phyloP scores from a whole-genome alignment of 2,113 vertebrate species.

The Scolopax mira region DNA sequence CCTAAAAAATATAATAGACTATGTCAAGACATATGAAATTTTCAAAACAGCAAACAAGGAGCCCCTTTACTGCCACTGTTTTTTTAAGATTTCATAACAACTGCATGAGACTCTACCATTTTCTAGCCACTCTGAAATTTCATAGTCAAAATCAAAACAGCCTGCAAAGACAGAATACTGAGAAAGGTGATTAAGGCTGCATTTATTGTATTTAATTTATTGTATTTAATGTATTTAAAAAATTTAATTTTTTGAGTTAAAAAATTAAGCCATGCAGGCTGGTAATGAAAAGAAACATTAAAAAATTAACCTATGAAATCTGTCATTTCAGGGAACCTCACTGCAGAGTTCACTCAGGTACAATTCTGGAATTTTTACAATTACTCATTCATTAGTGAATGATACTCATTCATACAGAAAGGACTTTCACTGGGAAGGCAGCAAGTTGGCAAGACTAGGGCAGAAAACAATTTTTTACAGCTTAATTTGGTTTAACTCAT shows the following conservation, averaged over 20 bases:
- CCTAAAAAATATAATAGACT: slow-evolving; percentile 43
- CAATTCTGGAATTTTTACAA: background rate
- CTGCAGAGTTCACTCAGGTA: background rate
- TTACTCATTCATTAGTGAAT: too few relatives aligned
- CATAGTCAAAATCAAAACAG: background rate
- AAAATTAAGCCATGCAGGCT: background rate
- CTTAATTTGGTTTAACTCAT: background rate
- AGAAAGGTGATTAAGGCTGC: background rate
- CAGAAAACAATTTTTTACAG: background rate
- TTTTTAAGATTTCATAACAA: background rate
- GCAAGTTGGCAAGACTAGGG: background rate
- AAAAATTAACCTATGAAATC: background rate
- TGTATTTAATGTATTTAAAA: background rate
- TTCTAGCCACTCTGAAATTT: background rate
- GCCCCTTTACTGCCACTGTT: background rate
- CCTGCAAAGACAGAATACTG: background rate
- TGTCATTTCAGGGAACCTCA: background rate
- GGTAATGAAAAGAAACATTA: background rate
- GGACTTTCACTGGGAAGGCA: background rate
- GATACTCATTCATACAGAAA: background rate
- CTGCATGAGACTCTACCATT: background rate
- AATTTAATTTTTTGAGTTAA: too few relatives aligned
- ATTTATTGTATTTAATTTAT: background rate
- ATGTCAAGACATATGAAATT: background rate
- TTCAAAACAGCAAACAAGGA: background rate